Base-by-base conservation (phyloP, 2,113 vertebrate genomes). In the Periophthalmus modestus region DNA sequence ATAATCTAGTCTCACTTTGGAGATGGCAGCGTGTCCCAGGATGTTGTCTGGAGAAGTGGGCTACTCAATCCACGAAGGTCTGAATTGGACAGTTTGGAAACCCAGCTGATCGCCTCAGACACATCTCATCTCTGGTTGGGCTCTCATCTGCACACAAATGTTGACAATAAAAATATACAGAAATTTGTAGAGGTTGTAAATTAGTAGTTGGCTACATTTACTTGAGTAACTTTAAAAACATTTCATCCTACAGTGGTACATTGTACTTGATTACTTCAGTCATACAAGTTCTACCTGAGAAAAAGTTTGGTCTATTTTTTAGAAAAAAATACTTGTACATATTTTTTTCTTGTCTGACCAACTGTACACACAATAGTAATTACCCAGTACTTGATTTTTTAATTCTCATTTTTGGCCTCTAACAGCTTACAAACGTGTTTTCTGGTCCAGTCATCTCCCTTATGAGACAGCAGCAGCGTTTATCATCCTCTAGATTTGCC, bases 81-180 rank as follows among this genome's bases (percentile, higher is more conserved):
- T n/a, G n/a, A n/a, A n/a, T n/a, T n/a, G n/a, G n/a, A n/a, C n/a
- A n/a, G n/a, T n/a, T 86, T 87, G 58, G 83, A 83, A 83, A 95
- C 92, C 94, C 93, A 94, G 55, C 92, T 71, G 82, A 93, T 86
- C 1, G 92, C 94, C 90, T 96, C 88, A 0, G 81, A 84, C 63
- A 96, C 94, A 12, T 96, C 94, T 94, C 94, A 93, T 57, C 91
- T 86, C 89, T 95, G 94, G 85, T 95, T 96, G 87, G 93, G 93
- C 71, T 96, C 95, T 89, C 94, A 95, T 95, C 95, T 67, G 7
- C 24, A 63, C 36, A 69, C 79, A 83, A 52, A 0, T 0, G 34
- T 80, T 36, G 18, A 43, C 9, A 39, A 39, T 39, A 65, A 5
- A 59, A 59, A 13, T 7, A 6, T 1, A 11, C 36, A 0, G 2